Conservation (phyloP, 2,113 vertebrate genomes). For the Hipposideros armiger region DNA sequence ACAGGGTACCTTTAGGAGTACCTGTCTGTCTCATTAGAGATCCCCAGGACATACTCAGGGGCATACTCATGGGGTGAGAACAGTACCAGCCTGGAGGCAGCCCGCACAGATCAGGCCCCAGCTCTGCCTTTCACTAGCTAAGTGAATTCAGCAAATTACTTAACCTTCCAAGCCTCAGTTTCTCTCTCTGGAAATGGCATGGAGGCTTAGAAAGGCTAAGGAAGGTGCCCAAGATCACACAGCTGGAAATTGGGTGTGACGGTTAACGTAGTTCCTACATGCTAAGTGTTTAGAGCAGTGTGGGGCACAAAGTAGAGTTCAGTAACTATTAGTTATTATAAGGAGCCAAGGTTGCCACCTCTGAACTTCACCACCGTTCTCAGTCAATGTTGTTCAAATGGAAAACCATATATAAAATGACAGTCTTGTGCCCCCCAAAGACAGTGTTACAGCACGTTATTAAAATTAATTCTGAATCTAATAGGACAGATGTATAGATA, state of each 20-base stretch:
- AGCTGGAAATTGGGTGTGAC: not conserved
- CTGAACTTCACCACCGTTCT: slow-evolving; percentile 6
- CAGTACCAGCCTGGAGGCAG: not conserved
- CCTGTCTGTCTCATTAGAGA: not conserved
- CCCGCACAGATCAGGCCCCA: not conserved
- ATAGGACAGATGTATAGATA: not conserved
- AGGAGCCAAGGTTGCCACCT: not conserved
- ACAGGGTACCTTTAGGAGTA: not conserved
- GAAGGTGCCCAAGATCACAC: not conserved
- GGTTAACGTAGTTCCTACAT: not conserved
- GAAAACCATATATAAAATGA: slow-evolving; percentile 11
- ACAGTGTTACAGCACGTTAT: not conserved
- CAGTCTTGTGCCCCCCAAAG: not conserved
- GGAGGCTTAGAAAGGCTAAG: not conserved
- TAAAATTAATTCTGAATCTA: slow-evolving; percentile 34
- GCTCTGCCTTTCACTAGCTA: not conserved
- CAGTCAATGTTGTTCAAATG: not conserved
- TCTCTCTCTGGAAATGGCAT: not conserved
- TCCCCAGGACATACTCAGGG: too few relatives aligned
- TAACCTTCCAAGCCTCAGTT: not conserved
- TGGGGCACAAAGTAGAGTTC: not conserved
- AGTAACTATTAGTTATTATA: not conserved
- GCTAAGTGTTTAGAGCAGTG: not conserved
- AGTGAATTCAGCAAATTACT: not conserved
- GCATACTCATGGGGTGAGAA: too few relatives aligned